Evolutionary conservation across 2,113 vertebrate species (phyloP).

Genomic region (Stigmatopora nigra): DNA sequence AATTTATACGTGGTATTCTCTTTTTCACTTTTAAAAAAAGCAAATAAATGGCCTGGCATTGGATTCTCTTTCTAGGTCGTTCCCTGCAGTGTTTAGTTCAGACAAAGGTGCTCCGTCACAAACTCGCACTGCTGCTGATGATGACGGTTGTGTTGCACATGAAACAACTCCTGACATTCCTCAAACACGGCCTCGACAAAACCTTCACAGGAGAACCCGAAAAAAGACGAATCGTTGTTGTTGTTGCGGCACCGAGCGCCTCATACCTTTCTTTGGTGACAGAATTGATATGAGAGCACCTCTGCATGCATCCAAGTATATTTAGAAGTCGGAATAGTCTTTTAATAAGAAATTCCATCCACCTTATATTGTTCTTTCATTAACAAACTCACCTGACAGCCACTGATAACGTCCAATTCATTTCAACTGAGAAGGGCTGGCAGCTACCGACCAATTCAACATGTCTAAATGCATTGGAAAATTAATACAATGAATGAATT

Average conservation of each 20-base stretch:
- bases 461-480: no score
- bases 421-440: no score
- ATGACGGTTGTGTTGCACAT: conserved; percentile 28
- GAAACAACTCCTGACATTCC: conserved; percentile 41
- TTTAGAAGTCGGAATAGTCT: neutral
- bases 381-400: no score
- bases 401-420: no score
- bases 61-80: conserved; percentile 47
- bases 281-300: conserved; percentile 15
- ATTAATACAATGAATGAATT: no score
- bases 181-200: conserved; percentile 36
- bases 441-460: no score
- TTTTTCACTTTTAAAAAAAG: no score
- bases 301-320: conserved; percentile 2
- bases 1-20: no score
- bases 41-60: no score
- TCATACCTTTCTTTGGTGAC: conserved; percentile 32
- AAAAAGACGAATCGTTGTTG: conserved; percentile 17
- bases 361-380: no score
- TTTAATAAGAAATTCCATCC: neutral
- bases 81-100: conserved; percentile 50
- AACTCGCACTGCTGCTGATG: conserved; percentile 8
- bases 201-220: conserved; percentile 13
- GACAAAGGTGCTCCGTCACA: conserved; percentile 41
- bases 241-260: conserved; percentile 12